Evolutionary conservation across 2,113 vertebrate genomes (phyloP).

Genomic region (Oncorhynchus mykiss): DNA sequence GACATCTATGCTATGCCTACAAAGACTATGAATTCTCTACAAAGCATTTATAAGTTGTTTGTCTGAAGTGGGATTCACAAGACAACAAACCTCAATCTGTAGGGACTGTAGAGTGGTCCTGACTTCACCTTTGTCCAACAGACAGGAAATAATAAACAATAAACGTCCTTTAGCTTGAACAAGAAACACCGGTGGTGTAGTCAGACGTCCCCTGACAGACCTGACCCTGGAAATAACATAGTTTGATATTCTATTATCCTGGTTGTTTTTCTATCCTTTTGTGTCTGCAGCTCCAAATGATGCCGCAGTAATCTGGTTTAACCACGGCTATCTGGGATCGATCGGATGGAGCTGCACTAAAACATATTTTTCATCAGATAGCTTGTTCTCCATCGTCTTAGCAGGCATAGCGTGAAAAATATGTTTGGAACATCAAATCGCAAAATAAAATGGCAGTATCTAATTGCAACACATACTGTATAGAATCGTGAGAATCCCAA

Average conservation of each 20-base stretch:
- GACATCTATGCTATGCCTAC: too few relatives aligned
- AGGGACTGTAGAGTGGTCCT: not conserved
- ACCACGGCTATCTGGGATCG: slow-evolving; percentile 60
- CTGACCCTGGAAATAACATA: slow-evolving; percentile 10
- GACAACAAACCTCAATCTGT: not conserved
- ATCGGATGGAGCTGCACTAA: slow-evolving; percentile 39
- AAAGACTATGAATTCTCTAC: too few relatives aligned
- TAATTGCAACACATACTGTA: too few relatives aligned
- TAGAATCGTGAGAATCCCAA: too few relatives aligned
- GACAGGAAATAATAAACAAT: not conserved
- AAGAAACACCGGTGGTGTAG: not conserved
- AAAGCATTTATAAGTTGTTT: too few relatives aligned
- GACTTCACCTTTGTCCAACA: not conserved
- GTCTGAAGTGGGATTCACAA: not conserved
- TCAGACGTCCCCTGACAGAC: not conserved
- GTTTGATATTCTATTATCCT: not conserved
- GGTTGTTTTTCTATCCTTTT: slow-evolving; percentile 10
- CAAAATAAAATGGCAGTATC: not conserved
- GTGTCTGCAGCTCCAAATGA: slow-evolving; percentile 5
- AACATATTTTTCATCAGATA: too few relatives aligned
- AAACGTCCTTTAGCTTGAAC: not conserved
- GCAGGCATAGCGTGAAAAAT: too few relatives aligned
- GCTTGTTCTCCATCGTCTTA: too few relatives aligned
- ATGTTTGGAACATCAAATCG: too few relatives aligned
- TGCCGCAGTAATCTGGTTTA: slow-evolving; percentile 51